Conservation (phyloP, 1,140 invertebrate species). For the Drosophila seguyi region DNA sequence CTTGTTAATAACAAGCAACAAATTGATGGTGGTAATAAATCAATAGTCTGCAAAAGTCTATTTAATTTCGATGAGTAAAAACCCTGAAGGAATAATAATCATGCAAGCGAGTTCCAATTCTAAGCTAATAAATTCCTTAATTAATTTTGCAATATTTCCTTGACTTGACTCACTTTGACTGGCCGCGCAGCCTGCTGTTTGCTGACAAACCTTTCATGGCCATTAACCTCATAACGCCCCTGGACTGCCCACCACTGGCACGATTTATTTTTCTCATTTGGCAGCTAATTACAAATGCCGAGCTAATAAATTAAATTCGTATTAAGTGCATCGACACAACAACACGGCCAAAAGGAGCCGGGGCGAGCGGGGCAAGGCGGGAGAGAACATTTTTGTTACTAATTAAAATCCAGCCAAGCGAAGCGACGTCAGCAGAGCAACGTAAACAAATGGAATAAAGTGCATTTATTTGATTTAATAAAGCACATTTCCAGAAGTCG, state of each 20-base stretch:
- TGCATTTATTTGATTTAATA: conserved; percentile 35
- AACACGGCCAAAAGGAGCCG: conserved; percentile 13
- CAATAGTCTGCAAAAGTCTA: background rate
- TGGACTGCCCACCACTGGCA: conserved; percentile 7
- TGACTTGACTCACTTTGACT: conserved; percentile 14
- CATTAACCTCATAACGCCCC: conserved; percentile 36
- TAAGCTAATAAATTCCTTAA: background rate
- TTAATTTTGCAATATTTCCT: conserved; percentile 10
- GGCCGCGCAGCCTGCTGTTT: too few relatives aligned
- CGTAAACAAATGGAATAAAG: conserved; percentile 34
- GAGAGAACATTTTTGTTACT: conserved; percentile 29
- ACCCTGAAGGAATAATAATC: background rate
- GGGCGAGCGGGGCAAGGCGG: background rate
- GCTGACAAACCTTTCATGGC: conserved; percentile 33
- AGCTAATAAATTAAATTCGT: conserved; percentile 58
- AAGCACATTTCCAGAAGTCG: conserved; percentile 3
- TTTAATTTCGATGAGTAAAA: background rate
- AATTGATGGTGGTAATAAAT: conserved; percentile 29
- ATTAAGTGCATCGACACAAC: conserved; percentile 52
- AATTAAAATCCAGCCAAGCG: conserved; percentile 67
- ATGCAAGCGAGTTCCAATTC: background rate
- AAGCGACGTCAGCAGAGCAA: conserved; percentile 10
- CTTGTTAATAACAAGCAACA: conserved; percentile 19
- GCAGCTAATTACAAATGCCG: conserved; percentile 33
- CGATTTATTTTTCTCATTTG: conserved; percentile 44